These are phyloP conservation scores for Brachyopa scutellaris DNA, from an alignment of 2,888 invertebrate genomes.

Conservation along the genomic window DNA sequence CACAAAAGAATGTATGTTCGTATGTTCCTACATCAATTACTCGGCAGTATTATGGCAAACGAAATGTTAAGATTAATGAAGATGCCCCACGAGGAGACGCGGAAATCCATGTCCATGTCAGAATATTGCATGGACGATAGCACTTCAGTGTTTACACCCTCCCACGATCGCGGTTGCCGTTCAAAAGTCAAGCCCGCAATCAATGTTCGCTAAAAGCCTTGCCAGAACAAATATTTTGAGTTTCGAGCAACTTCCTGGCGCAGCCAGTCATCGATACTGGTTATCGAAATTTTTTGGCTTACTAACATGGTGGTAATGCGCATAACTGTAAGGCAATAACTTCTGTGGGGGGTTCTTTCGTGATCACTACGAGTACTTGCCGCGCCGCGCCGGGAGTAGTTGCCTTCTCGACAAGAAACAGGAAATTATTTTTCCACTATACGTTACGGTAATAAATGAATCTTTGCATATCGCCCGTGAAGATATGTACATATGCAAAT, in stretches of 20 bases:
- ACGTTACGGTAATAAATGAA: conserved; percentile 57
- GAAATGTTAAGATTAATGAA: conserved; percentile 55
- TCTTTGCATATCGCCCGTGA: background rate
- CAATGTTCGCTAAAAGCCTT: conserved; percentile 37
- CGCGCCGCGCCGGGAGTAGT: no score
- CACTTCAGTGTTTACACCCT: conserved; percentile 69
- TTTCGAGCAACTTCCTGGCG: conserved; percentile 58
- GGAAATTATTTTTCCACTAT: conserved; percentile 13
- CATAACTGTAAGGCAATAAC: conserved; percentile 67
- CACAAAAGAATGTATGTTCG: conserved; percentile 43
- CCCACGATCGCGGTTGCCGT: conserved; percentile 54
- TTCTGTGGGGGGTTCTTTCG: conserved; percentile 54
- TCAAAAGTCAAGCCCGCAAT: conserved; percentile 29
- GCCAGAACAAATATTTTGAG: conserved; percentile 61
- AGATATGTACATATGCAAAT: conserved; percentile 67
- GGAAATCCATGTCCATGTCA: conserved; percentile 49
- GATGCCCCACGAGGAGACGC: conserved; percentile 54
- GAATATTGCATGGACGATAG: conserved; percentile 60
- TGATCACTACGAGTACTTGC: conserved; percentile 36
- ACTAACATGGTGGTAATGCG: conserved; percentile 65
- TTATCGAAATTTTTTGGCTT: conserved; percentile 58
- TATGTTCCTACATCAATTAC: conserved; percentile 64
- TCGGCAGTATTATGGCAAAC: conserved; percentile 1
- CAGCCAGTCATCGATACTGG: conserved; percentile 48
- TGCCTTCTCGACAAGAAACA: background rate